phyloP scores from a whole-genome alignment of 35 echinoderm and acorn worm species.

The Chiridota heheva region DNA sequence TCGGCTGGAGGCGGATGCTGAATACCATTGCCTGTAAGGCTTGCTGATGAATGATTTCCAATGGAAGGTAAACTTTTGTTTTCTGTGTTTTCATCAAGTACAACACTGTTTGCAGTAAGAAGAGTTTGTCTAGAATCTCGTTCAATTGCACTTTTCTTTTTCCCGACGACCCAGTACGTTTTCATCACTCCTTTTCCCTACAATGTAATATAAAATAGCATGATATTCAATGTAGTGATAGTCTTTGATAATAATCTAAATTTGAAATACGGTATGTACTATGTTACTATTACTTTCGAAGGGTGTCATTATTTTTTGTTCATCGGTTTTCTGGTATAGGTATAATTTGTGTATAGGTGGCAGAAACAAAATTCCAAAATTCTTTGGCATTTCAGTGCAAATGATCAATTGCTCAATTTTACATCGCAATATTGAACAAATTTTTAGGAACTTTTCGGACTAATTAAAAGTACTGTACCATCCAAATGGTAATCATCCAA shows the following conservation, averaged over 20 bases:
- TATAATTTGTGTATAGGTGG: background rate
- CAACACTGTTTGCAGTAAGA: constrained; percentile 49
- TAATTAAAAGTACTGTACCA: too few relatives aligned
- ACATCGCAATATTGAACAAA: too few relatives aligned
- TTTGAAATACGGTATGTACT: background rate
- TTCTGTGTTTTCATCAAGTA: constrained; percentile 52
- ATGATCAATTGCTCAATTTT: too few relatives aligned
- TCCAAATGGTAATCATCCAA: too few relatives aligned
- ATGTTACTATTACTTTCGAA: background rate
- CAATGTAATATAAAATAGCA: background rate
- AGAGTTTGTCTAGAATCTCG: constrained; percentile 57
- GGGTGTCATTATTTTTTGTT: background rate
- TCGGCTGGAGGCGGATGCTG: constrained; percentile 25
- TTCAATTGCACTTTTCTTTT: constrained; percentile 2
- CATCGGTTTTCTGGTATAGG: too few relatives aligned
- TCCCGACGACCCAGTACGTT: constrained; percentile 87
- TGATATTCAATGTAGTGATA: background rate
- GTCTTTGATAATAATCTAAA: background rate
- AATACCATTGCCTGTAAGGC: constrained; percentile 22
- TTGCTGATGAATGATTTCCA: constrained; percentile 11
- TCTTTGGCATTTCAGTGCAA: background rate
- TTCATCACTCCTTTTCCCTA: constrained; percentile 96
- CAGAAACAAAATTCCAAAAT: background rate
- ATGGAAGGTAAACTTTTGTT: constrained; percentile 9
- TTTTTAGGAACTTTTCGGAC: too few relatives aligned